Conservation (phyloP, 2,888 invertebrate species). For the Petrolisthes cinctipes region DNA sequence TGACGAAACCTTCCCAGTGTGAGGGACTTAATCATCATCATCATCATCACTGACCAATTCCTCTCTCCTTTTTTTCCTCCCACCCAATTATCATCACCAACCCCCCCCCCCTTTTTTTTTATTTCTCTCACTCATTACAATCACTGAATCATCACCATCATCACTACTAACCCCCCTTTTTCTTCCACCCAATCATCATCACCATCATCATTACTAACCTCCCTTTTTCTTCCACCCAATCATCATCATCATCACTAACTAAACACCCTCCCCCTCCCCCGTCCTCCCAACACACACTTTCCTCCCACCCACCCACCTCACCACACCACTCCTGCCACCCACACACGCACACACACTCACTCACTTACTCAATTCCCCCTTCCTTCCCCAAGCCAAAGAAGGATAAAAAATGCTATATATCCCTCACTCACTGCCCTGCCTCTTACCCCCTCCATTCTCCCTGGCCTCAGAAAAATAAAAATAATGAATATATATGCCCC, state of each 20-base stretch:
- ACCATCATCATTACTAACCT: background rate
- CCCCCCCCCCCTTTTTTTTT: background rate
- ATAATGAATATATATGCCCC: background rate
- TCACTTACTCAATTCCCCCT: background rate
- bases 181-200: background rate
- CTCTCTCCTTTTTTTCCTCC: background rate
- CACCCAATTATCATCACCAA: background rate
- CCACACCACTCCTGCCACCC: background rate
- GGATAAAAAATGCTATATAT: background rate
- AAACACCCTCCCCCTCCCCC: background rate
- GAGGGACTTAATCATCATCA: background rate
- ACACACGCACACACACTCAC: no score
- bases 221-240: background rate
- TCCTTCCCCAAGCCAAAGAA: background rate
- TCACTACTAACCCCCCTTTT: background rate
- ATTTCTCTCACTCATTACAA: background rate
- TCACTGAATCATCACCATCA: background rate
- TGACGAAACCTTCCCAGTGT: background rate
- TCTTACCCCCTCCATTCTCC: background rate
- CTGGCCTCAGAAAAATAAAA: background rate
- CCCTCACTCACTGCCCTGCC: background rate
- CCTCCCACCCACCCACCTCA: background rate
- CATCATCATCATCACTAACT: background rate
- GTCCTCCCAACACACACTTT: background rate
- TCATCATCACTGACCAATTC: background rate